Evolutionary conservation across 2,888 invertebrate genomes (phyloP).

Genomic region (Actias luna): DNA sequence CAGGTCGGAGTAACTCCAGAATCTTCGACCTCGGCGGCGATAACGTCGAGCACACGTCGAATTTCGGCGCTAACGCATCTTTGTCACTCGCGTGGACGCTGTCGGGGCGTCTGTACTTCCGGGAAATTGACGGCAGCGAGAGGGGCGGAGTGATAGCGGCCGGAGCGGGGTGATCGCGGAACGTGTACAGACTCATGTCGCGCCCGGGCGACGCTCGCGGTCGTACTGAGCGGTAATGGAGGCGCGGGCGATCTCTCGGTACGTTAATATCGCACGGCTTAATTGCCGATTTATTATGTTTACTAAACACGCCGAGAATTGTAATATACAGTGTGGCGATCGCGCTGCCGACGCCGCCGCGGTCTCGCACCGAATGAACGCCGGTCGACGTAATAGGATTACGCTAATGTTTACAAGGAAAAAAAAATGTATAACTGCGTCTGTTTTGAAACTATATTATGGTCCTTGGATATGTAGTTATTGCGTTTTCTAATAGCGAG

Average conservation of each 20-base stretch:
- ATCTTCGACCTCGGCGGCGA: conserved; percentile 67
- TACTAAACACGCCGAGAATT: conserved; percentile 2
- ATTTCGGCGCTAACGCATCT: conserved; percentile 57
- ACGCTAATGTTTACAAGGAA: background rate
- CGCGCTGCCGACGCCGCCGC: background rate
- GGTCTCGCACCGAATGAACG: background rate
- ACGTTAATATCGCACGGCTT: background rate
- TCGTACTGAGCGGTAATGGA: background rate
- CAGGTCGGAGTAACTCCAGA: conserved; percentile 65
- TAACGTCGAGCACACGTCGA: conserved; percentile 56
- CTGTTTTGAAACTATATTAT: background rate
- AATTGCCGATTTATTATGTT: background rate
- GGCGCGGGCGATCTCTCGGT: background rate
- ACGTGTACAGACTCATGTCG: conserved; percentile 49
- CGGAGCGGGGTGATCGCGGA: conserved; percentile 29
- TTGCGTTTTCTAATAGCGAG: conserved; percentile 1
- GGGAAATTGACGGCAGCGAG: background rate
- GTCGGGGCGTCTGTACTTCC: background rate
- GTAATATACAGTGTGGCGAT: background rate
- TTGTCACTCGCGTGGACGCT: conserved; percentile 17
- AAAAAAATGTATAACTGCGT: background rate
- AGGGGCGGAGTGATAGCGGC: background rate
- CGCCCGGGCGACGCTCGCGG: conserved; percentile 50
- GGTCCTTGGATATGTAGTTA: background rate
- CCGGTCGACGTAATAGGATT: background rate